Conservation (phyloP, 1,140 invertebrate species). For the Diorhabda elongata region DNA sequence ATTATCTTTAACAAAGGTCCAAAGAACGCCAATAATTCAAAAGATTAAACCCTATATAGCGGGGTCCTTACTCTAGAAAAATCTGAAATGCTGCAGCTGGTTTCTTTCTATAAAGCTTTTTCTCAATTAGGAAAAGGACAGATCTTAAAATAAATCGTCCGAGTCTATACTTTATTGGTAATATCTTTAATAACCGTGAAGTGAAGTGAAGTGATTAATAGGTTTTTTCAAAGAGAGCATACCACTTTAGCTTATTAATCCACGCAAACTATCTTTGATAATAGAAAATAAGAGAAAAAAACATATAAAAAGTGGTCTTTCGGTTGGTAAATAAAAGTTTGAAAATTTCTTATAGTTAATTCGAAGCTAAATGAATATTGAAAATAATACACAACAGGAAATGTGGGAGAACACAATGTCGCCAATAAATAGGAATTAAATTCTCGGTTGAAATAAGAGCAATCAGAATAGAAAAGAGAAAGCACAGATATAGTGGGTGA, state of each 20-base stretch:
- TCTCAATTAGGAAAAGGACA: slow-evolving; percentile 2
- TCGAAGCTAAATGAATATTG: too few species aligned
- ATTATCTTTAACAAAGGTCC: background rate
- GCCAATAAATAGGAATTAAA: too few species aligned
- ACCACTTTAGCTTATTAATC: background rate
- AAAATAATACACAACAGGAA: too few species aligned
- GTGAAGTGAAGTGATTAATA: background rate
- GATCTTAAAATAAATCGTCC: background rate
- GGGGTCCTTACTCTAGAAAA: background rate
- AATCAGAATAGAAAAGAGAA: too few species aligned
- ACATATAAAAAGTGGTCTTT: too few species aligned
- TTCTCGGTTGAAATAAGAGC: too few species aligned
- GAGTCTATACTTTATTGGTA: background rate
- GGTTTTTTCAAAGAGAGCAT: background rate
- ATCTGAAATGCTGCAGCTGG: background rate
- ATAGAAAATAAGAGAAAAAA: too few species aligned
- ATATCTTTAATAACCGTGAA: background rate
- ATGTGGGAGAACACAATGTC: too few species aligned
- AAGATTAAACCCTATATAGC: background rate
- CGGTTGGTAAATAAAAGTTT: too few species aligned
- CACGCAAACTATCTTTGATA: too few species aligned
- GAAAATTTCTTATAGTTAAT: too few species aligned
- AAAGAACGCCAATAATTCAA: background rate
- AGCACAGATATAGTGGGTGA: too few species aligned
- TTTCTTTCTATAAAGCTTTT: background rate